These are phyloP conservation scores for Peromyscus californicus DNA, from an alignment of 2,113 vertebrate genomes.

Conservation along the genomic window DNA sequence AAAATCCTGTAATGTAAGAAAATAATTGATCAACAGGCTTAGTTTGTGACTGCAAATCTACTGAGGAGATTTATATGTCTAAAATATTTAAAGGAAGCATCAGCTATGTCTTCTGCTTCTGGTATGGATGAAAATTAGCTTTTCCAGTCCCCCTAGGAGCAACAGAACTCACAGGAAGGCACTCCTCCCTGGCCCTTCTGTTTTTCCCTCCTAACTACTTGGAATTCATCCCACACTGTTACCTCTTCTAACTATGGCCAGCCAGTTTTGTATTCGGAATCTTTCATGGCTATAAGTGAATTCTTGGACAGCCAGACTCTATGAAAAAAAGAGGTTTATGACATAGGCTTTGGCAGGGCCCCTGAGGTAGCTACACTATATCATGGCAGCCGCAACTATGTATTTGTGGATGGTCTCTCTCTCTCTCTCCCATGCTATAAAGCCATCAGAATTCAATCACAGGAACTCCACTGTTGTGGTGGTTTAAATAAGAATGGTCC, in stretches of 20 bases:
- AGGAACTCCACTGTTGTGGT: background rate
- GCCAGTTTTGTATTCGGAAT: background rate
- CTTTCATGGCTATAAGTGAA: background rate
- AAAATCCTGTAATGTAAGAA: constrained; percentile 67
- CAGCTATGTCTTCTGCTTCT: background rate
- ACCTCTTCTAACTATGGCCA: background rate
- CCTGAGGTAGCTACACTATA: background rate
- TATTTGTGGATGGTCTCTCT: background rate
- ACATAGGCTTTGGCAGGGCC: background rate
- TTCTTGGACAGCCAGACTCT: background rate
- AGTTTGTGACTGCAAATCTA: background rate
- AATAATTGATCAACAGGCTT: background rate
- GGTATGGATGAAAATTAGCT: background rate
- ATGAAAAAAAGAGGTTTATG: background rate
- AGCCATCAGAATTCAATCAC: background rate
- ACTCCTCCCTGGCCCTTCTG: background rate
- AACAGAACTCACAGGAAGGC: background rate
- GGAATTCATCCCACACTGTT: background rate
- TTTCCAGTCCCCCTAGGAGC: fast-evolving
- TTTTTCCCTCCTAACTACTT: background rate
- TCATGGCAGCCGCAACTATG: no score
- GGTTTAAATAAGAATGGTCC: background rate
- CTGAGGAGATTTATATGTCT: fast-evolving
- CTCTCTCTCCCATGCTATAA: background rate
- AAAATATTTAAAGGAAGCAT: background rate